These are phyloP conservation scores for Acleris cristana DNA, from an alignment of 2,888 invertebrate species.

Conservation along the genomic window DNA sequence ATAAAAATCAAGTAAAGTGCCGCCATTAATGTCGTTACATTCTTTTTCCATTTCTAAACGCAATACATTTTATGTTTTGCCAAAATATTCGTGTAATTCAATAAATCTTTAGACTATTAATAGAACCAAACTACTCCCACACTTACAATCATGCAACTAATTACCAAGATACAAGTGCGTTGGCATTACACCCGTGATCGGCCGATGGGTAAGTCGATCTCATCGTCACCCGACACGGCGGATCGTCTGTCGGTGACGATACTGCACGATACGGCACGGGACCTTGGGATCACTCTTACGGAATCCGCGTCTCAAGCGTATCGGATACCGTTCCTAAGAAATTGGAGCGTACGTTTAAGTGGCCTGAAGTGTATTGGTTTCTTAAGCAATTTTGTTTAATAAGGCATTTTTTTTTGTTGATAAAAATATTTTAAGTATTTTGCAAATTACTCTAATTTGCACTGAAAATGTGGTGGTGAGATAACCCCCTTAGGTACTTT, in stretches of 20 bases:
- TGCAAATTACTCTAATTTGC: no score
- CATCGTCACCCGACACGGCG: conserved; percentile 62
- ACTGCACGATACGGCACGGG: conserved; percentile 76
- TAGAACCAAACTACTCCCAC: neutral
- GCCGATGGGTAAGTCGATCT: conserved; percentile 76
- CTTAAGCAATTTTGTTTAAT: no score
- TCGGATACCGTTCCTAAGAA: conserved; percentile 66
- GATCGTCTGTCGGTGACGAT: conserved; percentile 72
- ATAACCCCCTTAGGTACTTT: no score
- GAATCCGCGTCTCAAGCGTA: conserved; percentile 76
- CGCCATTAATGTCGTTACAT: no score
- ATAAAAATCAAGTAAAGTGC: no score
- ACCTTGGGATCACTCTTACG: conserved; percentile 72
- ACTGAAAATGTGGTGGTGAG: no score
- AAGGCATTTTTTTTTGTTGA: no score
- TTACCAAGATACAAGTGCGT: conserved; percentile 59
- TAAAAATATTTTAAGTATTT: no score
- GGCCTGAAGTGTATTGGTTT: conserved; percentile 30
- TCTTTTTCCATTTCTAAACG: no score
- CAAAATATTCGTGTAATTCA: no score
- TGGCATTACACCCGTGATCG: conserved; percentile 64
- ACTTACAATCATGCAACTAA: conserved; percentile 46
- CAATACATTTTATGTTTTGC: no score
- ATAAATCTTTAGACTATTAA: no score
- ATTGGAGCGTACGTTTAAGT: conserved; percentile 51